Base-by-base conservation (phyloP, 2,888 invertebrate species). In the Ichneumon xanthorius region DNA sequence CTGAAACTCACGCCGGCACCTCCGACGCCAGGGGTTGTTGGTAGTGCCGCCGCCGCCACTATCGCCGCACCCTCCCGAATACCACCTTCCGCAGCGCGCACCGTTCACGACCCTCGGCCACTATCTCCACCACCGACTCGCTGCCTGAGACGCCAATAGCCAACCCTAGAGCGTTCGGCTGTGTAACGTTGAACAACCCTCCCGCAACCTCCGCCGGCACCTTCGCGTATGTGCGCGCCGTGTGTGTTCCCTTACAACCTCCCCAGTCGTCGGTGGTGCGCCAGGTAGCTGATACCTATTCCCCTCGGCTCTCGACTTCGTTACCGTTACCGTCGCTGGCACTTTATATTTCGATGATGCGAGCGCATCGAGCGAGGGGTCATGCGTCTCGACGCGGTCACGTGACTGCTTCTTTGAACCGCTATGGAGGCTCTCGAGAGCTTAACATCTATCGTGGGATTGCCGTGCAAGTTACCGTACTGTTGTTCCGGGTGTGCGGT, bases 1-100 rank as follows among this genome's bases (percentile, higher is more conserved):
- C 93, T 93, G 92, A 89, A 91, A 89, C 90, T 91, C 91, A 90
- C 89, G 91, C 90, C 90, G 85, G 86, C 85, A 86, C 87, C 86
- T 80, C 83, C 86, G 81, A 86, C 87, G 79, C 83, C 65, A 67
- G 71, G 67, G 79, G 77, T 55, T 61, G 88, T 89, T 90, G 88
- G 84, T 86, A 87, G 88, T 89, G 89, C 89, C 88, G 81, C 87
- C 89, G 85, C 87, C 88, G 72, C 80, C 79, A 58, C 84, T 48
- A 48, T 48, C 87, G 81, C 89, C 87, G 86, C 88, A 88, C 76
- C 80, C 86, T 84, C 90, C 81, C 75, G 22, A 83, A 79, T 70
- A 77, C 82, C 82, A 78, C 82, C 80, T 81, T 58, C 83, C 78
- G 68, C 87, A 79, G 86, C 87, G 72, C 82, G 82, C 83, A 65